These are phyloP conservation scores for Neogobius melanostomus DNA, from an alignment of 2,113 vertebrate species.

Conservation along the genomic window DNA sequence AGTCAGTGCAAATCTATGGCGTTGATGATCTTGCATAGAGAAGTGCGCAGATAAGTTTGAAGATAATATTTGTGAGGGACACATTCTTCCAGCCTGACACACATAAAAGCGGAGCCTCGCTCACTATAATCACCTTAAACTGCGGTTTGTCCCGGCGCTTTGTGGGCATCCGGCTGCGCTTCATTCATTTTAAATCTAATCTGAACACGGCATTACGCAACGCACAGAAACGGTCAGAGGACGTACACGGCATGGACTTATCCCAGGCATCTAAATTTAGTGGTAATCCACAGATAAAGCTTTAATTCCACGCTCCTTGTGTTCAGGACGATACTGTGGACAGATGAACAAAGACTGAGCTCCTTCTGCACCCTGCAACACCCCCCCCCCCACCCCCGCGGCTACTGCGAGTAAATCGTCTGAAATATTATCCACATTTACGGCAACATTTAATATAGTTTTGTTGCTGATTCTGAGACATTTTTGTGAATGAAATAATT, in stretches of 20 bases:
- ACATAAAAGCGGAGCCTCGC: too few species aligned
- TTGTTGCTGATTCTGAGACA: too few species aligned
- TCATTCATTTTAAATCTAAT: conserved; percentile 48
- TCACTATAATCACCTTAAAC: not conserved
- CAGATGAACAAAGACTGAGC: conserved; percentile 42
- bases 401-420: not conserved
- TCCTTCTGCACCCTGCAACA: too few species aligned
- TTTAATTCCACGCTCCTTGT: conserved; percentile 68
- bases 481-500: too few species aligned
- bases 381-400: not conserved
- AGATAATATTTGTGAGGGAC: too few species aligned
- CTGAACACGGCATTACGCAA: conserved; percentile 57
- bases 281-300: conserved; percentile 76
- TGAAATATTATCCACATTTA: too few species aligned
- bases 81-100: too few species aligned
- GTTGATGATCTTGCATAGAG: too few species aligned
- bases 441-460: too few species aligned
- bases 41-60: too few species aligned
- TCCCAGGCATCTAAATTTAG: conserved; percentile 77
- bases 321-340: conserved; percentile 51
- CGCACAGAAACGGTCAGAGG: conserved; percentile 57
- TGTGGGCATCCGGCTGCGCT: conserved; percentile 19
- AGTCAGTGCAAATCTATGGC: too few species aligned
- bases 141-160: not conserved
- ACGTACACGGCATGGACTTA: conserved; percentile 66